Evolutionary conservation across 2,888 invertebrate species (phyloP).

Genomic region (Cantharis flavilabris): DNA sequence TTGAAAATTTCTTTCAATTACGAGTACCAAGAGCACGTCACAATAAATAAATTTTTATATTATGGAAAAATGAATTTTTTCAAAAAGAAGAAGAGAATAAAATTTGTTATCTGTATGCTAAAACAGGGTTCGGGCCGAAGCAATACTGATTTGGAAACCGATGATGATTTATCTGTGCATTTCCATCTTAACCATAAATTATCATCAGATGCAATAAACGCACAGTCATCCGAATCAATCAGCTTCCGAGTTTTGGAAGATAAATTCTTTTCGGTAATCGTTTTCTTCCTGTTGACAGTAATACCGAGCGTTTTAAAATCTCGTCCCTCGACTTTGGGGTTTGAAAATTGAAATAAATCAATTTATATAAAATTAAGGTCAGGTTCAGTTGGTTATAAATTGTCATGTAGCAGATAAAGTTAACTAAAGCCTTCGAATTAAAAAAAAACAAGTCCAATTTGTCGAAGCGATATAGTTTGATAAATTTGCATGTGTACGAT

Average conservation of each 20-base stretch:
- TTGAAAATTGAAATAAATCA: background rate
- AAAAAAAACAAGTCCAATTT: background rate
- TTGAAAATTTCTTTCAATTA: background rate
- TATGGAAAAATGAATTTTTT: background rate
- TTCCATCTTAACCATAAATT: background rate
- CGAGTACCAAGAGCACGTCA: background rate
- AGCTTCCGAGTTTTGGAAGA: background rate
- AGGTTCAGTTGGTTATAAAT: background rate
- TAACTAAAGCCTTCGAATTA: background rate
- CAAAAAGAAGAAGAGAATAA: background rate
- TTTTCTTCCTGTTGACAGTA: background rate
- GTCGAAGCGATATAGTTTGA: constrained; percentile 7
- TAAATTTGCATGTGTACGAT: constrained; percentile 22
- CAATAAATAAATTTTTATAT: background rate
- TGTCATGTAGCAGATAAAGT: background rate
- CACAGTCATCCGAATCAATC: background rate
- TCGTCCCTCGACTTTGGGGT: background rate
- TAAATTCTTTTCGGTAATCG: background rate
- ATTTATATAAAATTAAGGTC: background rate
- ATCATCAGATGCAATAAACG: background rate
- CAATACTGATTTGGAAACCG: background rate
- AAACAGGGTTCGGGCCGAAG: background rate
- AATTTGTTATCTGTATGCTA: background rate
- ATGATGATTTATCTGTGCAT: background rate
- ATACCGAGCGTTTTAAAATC: background rate